Base-by-base conservation (phyloP, 2,113 vertebrate genomes). In the Nettapus auritus region DNA sequence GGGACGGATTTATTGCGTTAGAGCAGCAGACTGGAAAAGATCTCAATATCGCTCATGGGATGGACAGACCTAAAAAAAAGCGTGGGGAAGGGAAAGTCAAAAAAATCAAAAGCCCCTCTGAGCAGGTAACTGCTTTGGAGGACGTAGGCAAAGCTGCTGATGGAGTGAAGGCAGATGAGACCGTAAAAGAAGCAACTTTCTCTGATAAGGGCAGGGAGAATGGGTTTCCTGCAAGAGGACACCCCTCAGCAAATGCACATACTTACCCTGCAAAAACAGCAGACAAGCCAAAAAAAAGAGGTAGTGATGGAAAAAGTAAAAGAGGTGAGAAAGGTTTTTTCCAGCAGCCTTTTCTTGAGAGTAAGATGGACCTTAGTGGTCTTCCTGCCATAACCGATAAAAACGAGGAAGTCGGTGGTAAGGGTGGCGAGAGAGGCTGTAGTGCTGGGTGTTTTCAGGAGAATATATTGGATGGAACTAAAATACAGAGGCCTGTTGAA, bases 1-100 rank as follows among this genome's bases (percentile, higher is more conserved):
- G 93, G 21, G 53, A 10, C 3, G 86, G 57, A 4, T 55, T 50
- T 29, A 0, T 2, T 13, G 75, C 22, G 1, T 4, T 18, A 8
- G 90, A 93, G 91, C 88, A 88, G 74, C 82, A 94, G 48, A 0
- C 13, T 50, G 85, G 94, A 17, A 76, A 7, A 57, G 87, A 96
- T 33, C 55, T 88, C 75, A 20, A 2, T 8, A 10, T 8, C 14
- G 33, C 77, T 21, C 56, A 57, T 1, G 60, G 92, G 19, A 2
- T 29, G n/a, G 97, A 97, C 46, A 94, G 96, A 36, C 86, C 96
- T 0, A 96, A 31, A 33, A 97, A 97, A 34, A 97, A 82, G 36
- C 93, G 82, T 26, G 59, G 89, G 1, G 96, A 97, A 56, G 98
- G 97, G 38, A 98, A 70, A 91, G 95, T 48, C 20, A 97, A 21